Evolutionary conservation across 1,140 invertebrate species (phyloP), one percentile per base, ranked within the genome.

Genomic region (Diachasmimorpha longicaudata): DNA sequence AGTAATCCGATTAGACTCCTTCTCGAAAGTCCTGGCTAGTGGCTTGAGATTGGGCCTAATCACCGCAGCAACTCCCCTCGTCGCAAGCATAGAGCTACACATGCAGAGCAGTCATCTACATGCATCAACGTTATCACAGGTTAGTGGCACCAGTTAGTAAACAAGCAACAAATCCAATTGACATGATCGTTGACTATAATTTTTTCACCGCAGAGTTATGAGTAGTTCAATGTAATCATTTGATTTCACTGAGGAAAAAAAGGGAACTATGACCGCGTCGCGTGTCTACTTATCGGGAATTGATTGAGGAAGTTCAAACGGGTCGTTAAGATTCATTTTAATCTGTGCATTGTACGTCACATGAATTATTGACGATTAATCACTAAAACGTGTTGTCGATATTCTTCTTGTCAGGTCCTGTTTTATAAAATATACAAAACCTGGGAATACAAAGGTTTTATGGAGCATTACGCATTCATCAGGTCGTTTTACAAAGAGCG

Each of bases 1-100:
- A 76, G 95, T 96, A 0, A 83, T 96, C 5, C 90, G 95, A 70
- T 91, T 95, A 80, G 95, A 96, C 87, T 96, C 95, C 0, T 92
- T 96, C 80, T 95, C 94, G 0, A 96, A 96, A 91, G 90, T 95
- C 16, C 80, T 96, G 25, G 94, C 92, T 81, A 92, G 93, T 11
- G 93, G 93, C n/a, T 83, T 94, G 10, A 90, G 94, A 77, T 83
- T 94, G 0, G 94, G 93, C 6, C 93, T 93, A 85, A 86, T 95
- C 1, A 95, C 93, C 0, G 95, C 93, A 1, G 91, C 93, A 2
- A 90, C 90, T 31, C 86, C 90, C 0, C 82, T 95, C 6, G 84
- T 94, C 14, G 82, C 91, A 19, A 87, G 89, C 31, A 88, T 95
- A 55, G 92, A 94, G 80, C 86, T 94, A 31, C 94, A 95, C 80